These are phyloP conservation scores for Otolemur crassicaudatus DNA, from an alignment of 2,797 vertebrate genomes.

Conservation along the genomic window DNA sequence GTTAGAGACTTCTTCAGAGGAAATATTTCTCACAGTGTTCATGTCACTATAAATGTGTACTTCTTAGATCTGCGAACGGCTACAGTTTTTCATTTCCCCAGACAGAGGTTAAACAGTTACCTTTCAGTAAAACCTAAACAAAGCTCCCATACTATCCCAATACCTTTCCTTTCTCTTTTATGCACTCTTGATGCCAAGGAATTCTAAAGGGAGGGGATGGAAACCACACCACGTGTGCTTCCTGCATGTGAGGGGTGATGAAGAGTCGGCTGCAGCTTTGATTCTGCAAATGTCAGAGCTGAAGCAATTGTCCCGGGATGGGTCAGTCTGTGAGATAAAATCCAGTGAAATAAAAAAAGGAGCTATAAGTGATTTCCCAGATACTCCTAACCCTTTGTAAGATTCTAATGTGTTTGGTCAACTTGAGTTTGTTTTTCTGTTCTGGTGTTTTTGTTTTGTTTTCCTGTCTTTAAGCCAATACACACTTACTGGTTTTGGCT, in stretches of 20 bases:
- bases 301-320: background rate
- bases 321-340: conserved; percentile 34
- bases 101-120: background rate
- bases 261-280: background rate
- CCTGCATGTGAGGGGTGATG: background rate
- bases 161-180: conserved; percentile 27
- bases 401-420: conserved; percentile 44
- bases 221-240: background rate
- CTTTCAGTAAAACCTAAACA: conserved; percentile 28
- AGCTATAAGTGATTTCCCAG: conserved; percentile 15
- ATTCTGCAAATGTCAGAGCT: conserved; percentile 41
- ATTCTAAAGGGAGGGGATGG: background rate
- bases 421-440: background rate
- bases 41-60: background rate
- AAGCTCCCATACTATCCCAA: background rate
- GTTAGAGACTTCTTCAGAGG: background rate
- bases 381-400: conserved; percentile 62
- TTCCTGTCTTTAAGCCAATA: conserved; percentile 46
- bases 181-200: background rate
- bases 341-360: conserved; percentile 35
- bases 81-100: background rate
- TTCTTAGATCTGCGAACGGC: background rate
- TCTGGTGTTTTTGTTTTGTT: conserved; percentile 13
- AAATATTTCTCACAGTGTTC: background rate
- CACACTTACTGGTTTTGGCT: conserved; percentile 45